These are phyloP conservation scores for Amphipoea oculea DNA, from an alignment of 2,888 invertebrate species.

Conservation along the genomic window DNA sequence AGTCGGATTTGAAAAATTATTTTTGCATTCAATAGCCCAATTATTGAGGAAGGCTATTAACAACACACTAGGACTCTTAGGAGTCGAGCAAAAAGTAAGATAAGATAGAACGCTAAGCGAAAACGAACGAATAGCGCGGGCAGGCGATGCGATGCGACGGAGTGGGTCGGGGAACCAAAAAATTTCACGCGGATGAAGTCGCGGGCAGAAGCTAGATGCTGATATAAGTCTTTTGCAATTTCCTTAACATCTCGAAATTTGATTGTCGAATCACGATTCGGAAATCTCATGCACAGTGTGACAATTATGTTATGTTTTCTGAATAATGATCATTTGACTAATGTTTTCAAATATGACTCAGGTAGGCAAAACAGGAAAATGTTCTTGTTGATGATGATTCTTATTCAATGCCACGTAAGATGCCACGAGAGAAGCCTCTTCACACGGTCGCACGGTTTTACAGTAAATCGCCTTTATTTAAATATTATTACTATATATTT, in stretches of 20 bases:
- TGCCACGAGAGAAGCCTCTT: slow-evolving; percentile 3
- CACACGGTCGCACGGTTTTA: slow-evolving; percentile 1
- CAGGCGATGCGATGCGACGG: too few relatives aligned
- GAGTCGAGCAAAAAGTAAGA: too few relatives aligned
- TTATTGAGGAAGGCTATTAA: too few relatives aligned
- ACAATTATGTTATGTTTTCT: slow-evolving; percentile 30
- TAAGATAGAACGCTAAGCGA: too few relatives aligned
- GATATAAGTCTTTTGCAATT: background rate
- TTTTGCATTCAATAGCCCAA: too few relatives aligned
- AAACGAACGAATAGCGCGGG: too few relatives aligned
- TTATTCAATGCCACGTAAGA: slow-evolving; percentile 1
- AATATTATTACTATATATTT: background rate
- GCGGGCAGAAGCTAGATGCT: too few relatives aligned
- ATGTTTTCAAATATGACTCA: slow-evolving; percentile 55
- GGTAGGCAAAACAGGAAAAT: slow-evolving; percentile 43
- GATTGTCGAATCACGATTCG: background rate
- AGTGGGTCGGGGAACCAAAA: too few relatives aligned
- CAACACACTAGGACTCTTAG: too few relatives aligned
- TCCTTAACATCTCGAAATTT: background rate
- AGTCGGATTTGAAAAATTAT: too few relatives aligned
- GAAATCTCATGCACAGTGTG: background rate
- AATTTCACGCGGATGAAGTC: too few relatives aligned
- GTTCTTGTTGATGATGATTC: slow-evolving; percentile 42
- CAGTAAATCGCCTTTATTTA: background rate
- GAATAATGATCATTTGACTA: slow-evolving; percentile 32